Conservation (phyloP, 2,888 invertebrate genomes). For the Craniophora ligustri region DNA sequence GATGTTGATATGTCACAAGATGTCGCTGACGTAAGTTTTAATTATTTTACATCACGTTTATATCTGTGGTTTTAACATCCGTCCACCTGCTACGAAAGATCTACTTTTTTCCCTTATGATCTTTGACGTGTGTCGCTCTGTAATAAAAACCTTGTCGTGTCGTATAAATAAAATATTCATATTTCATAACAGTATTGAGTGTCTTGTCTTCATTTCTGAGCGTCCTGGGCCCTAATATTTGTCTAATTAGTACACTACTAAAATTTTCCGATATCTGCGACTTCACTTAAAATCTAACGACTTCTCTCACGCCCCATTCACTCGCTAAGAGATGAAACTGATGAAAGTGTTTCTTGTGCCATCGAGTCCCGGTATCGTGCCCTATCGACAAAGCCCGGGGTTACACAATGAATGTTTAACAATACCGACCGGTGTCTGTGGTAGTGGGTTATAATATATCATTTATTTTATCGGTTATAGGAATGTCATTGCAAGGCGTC, state of each 20-base stretch:
- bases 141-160: no score
- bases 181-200: no score
- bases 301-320: background rate
- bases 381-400: constrained; percentile 52
- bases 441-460: constrained; percentile 29
- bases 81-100: no score
- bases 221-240: no score
- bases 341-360: constrained; percentile 52
- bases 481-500: constrained; percentile 20
- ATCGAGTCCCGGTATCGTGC: constrained; percentile 46
- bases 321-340: constrained; percentile 25
- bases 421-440: constrained; percentile 44
- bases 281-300: constrained; percentile 30
- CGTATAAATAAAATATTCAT: no score
- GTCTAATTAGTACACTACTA: constrained; percentile 1
- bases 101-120: no score
- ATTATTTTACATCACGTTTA: no score
- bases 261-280: background rate
- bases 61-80: no score
- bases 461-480: constrained; percentile 19
- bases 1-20: no score
- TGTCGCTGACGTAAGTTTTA: no score
- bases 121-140: no score
- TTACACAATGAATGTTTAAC: constrained; percentile 50
- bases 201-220: no score